These are phyloP conservation scores for Megathymus violae DNA, from an alignment of 1,140 invertebrate species.

Conservation along the genomic window DNA sequence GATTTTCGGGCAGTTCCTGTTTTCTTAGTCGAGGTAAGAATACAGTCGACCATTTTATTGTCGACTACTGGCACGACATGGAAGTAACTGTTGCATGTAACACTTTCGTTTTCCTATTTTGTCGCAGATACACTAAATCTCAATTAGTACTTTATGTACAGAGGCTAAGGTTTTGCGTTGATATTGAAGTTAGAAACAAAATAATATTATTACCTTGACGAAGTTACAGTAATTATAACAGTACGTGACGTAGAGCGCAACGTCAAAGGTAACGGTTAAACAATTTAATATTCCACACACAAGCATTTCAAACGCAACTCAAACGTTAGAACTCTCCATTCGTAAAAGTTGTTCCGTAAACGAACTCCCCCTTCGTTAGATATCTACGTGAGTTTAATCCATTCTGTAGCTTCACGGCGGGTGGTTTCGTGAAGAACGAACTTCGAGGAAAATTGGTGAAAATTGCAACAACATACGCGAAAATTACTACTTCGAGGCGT, in stretches of 20 bases:
- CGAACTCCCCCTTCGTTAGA: constrained; percentile 80
- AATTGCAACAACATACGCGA: constrained; percentile 78
- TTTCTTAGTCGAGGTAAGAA: constrained; percentile 53
- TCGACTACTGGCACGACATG: constrained; percentile 37
- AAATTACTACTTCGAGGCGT: constrained; percentile 76
- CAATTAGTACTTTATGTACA: constrained; percentile 37
- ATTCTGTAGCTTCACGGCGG: constrained; percentile 57
- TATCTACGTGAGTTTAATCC: constrained; percentile 83
- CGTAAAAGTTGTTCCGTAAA: constrained; percentile 81
- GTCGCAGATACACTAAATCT: constrained; percentile 44
- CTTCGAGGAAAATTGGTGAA: constrained; percentile 75
- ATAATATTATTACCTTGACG: constrained; percentile 72
- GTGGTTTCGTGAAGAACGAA: constrained; percentile 63
- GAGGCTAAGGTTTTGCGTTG: constrained; percentile 39
- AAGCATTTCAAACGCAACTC: constrained; percentile 79
- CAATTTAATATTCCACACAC: constrained; percentile 82
- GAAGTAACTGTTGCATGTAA: constrained; percentile 42
- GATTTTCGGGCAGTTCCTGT: constrained; percentile 53
- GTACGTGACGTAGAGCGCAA: constrained; percentile 66
- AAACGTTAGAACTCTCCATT: constrained; percentile 75
- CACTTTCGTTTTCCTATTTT: constrained; percentile 50
- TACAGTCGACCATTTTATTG: constrained; percentile 53
- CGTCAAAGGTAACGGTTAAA: constrained; percentile 81
- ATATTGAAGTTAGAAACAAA: constrained; percentile 55
- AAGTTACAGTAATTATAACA: constrained; percentile 75